A percentile compares a stretch with the other conserved stretches of the same genome.
Conservation (phyloP, 2,797 vertebrate species). For the Micropoecilia bifurca region DNA sequence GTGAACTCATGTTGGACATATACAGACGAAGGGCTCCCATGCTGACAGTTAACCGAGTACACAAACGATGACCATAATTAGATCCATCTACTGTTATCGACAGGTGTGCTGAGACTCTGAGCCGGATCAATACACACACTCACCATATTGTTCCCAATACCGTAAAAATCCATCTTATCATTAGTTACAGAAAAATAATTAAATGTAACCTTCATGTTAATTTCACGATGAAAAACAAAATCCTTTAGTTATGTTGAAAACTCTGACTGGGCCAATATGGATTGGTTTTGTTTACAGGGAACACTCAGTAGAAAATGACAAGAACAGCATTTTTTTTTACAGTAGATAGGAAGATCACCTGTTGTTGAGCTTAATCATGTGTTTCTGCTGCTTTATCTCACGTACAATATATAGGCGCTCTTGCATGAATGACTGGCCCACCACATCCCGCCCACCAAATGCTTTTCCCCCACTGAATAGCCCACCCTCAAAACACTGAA, state of each 20-base stretch:
- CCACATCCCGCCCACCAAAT: constrained; percentile 61
- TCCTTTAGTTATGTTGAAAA: background rate
- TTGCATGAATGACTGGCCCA: constrained; percentile 54
- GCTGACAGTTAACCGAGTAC: constrained; percentile 77
- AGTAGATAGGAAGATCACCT: constrained; percentile 9
- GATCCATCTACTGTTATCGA: constrained; percentile 80
- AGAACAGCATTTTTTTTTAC: background rate
- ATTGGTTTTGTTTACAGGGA: constrained; percentile 17
- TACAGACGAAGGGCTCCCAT: constrained; percentile 73
- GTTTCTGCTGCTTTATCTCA: constrained; percentile 49
- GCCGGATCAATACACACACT: constrained; percentile 75
- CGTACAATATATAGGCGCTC: constrained; percentile 43
- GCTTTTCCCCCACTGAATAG: constrained; percentile 54
- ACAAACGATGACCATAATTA: constrained; percentile 77
- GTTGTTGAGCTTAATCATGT: constrained; percentile 37
- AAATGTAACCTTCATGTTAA: constrained; percentile 53
- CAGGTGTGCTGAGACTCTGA: constrained; percentile 63
- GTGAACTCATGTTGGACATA: constrained; percentile 31
- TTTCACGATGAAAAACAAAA: background rate
- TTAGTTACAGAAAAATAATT: constrained; percentile 77
- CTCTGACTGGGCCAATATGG: constrained; percentile 15
- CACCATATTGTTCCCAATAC: constrained; percentile 76
- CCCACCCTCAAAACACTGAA: constrained; percentile 62
- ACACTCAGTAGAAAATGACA: constrained; percentile 12
- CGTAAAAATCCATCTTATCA: constrained; percentile 68